Base-by-base conservation (phyloP, 2,797 vertebrate genomes). In the Sebastes miniatus region DNA sequence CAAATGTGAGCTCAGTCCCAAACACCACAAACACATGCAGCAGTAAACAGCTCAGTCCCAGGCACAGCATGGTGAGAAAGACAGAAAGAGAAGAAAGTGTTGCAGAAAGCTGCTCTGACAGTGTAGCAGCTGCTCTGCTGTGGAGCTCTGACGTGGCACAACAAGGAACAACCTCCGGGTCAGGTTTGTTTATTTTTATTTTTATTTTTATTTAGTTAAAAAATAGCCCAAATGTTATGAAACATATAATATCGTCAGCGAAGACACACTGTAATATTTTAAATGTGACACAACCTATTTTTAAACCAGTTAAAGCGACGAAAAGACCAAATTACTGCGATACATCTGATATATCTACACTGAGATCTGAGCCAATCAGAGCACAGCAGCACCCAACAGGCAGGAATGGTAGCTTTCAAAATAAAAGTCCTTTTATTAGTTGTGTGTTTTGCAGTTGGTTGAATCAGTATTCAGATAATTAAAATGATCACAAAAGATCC, bases 1-100 rank as follows among this genome's bases (percentile, higher is more conserved):
- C 94, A 85, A 96, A 96, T 0, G 96, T 96, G 32, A 96, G 79
- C 80, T 96, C 96, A 1, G 94, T 94, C 32, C 82, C 93, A 34
- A 81, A 89, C 68, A 89, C 92, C 52, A 69, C 20, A 7, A 58
- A 59, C 34, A 87, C 72, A 39, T 71, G 84, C 5, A 95, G 62
- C 29, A 94, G 67, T 29, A 95, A 6, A 63, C 71, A 79, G 24
- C 81, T 65, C 25, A 94, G 32, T 12, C 27, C 82, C 20, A 71
- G 18, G 18, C 12, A 58, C 4, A 80, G n/a, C 95, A 96, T 96
- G 11, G 1, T 84, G 83, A 64, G n/a, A 12, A 10, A 16, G 14
- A 47, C 14, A 12, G 12, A 12, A 6, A 25, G 2, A 29, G 39
- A 29, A 52, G 0, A 24, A 29, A 6, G 3, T 1, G 10, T 14